A percentile compares a stretch with the other conserved stretches of the same genome.
Evolutionary conservation across 1,140 invertebrate genomes (phyloP).

Genomic region (Anastatus disparis): DNA sequence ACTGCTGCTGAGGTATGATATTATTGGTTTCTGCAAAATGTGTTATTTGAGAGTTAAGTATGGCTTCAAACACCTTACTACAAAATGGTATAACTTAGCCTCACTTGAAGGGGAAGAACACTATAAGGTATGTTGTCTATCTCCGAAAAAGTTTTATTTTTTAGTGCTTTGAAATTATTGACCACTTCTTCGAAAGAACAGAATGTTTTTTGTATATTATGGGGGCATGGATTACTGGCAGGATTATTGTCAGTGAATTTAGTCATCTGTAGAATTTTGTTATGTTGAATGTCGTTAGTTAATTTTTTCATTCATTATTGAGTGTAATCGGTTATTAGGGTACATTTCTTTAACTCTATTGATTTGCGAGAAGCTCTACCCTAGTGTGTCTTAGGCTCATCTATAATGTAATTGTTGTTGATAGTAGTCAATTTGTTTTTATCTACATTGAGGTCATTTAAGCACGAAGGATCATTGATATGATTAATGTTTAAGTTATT

Average conservation of each 20-base stretch:
- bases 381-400: neutral
- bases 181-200: neutral
- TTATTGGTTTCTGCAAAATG: no score
- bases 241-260: neutral
- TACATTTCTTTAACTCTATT: no score
- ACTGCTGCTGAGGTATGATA: no score
- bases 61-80: no score
- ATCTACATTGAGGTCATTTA: neutral
- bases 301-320: constrained; percentile 1
- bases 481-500: neutral
- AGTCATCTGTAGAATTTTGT: neutral
- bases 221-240: neutral
- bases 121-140: neutral
- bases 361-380: constrained; percentile 1
- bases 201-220: neutral
- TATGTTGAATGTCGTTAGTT: neutral
- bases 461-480: neutral
- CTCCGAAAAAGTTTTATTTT: constrained; percentile 3
- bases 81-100: no score
- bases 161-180: neutral
- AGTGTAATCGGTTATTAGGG: neutral
- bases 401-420: constrained; percentile 1
- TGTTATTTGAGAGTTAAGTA: no score
- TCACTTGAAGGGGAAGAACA: neutral
- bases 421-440: neutral